A percentile compares a stretch with the other conserved stretches of the same genome.
Conservation (phyloP, 2,888 invertebrate genomes). For the Stenolophus ochropezus region DNA sequence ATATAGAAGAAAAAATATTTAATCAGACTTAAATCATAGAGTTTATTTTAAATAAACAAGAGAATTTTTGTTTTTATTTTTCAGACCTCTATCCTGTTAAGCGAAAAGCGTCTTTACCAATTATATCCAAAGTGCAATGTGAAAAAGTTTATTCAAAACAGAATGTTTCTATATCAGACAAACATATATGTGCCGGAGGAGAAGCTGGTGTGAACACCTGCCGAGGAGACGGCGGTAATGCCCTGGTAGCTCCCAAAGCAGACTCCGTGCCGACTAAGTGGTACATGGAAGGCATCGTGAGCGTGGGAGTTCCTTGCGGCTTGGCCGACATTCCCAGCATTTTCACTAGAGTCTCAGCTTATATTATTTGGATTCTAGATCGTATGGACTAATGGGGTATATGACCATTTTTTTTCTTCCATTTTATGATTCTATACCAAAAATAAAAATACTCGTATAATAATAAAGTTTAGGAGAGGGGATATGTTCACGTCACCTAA, state of each 20-base stretch:
- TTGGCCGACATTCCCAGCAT: slow-evolving; percentile 74
- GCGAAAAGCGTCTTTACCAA: neutral
- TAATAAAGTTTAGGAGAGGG: too few relatives aligned
- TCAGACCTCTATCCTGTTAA: too few relatives aligned
- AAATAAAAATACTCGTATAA: too few relatives aligned
- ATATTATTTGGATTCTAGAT: slow-evolving; percentile 41
- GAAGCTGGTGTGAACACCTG: slow-evolving; percentile 56
- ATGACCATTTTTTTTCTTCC: too few relatives aligned
- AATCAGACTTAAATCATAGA: too few relatives aligned
- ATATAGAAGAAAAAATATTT: too few relatives aligned
- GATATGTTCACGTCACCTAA: too few relatives aligned
- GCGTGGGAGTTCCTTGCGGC: slow-evolving; percentile 76
- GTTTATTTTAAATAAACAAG: too few relatives aligned
- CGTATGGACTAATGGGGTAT: too few relatives aligned
- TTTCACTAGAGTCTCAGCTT: slow-evolving; percentile 74
- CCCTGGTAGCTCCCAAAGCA: slow-evolving; percentile 18
- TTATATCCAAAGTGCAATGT: neutral
- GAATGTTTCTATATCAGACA: neutral
- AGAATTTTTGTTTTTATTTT: too few relatives aligned
- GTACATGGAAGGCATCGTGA: slow-evolving; percentile 75
- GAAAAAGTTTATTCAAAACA: too few relatives aligned
- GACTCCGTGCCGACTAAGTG: slow-evolving; percentile 66
- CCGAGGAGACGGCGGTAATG: slow-evolving; percentile 55
- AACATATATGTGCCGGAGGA: slow-evolving; percentile 70
- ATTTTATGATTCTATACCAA: too few relatives aligned